Base-by-base conservation (phyloP, 1,140 invertebrate genomes). In the Panonychus citri region DNA sequence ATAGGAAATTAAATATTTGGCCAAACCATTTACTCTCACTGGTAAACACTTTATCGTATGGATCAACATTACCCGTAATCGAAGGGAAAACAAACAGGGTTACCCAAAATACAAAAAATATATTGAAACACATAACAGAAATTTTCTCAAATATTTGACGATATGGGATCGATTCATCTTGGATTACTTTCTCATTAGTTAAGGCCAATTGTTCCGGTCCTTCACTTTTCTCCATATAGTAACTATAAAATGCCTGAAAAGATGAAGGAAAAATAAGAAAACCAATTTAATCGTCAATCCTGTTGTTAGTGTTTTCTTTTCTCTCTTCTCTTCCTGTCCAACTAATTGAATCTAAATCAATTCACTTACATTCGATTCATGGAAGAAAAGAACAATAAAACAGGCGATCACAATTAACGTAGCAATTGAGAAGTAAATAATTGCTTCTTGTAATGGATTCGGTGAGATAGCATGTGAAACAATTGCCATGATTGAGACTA, bases 371-470 rank as follows among this genome's bases (percentile, higher is more conserved):
- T 87, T 88, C 52, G 91, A 74, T 10, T 88, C 88, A 55, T 97
- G 71, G 15, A 85, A 83, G 68, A 95, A 94, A 71, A 94, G 97
- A 0, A 89, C 90, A 70, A 94, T 86, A 66, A 97, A 91, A 66
- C 90, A 95, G 0, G 83, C 73, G 7, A 97, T 72, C 1, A 98
- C 74, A 52, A 95, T 76, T 63, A 96, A 82, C 54, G 97, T 79
- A 24, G 93, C 91, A 1, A 83, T 82, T 51, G 93, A 83, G 70
- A 98, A 98, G 68, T 97, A 98, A 70, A 95, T 94, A 66, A 96
- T 91, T 25, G 93, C 91, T 13, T 86, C 80, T 1, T 86, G 90
- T 49, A 81, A 69, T 28, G 71, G 68, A 64, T 81, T 81, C 2
- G 81, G 81, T 24, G 84, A 76, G 62, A 85, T 71, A 19, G 73